These are phyloP conservation scores for Drosophila rubida DNA, from an alignment of 2,888 invertebrate genomes.

Conservation along the genomic window DNA sequence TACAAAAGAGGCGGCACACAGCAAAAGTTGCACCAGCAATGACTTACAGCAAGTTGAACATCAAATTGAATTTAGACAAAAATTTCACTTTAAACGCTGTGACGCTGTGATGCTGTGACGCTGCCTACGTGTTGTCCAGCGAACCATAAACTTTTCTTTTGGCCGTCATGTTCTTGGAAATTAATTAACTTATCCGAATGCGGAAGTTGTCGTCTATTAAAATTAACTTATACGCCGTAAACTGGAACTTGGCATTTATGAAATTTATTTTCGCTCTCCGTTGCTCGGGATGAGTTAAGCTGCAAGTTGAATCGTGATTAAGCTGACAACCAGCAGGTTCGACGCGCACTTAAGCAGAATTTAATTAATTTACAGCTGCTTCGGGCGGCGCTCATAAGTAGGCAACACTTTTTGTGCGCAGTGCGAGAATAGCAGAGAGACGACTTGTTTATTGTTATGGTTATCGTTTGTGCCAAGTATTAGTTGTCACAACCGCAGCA, in stretches of 20 bases:
- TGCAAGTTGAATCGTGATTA: constrained; percentile 1
- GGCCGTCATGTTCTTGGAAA: constrained; percentile 57
- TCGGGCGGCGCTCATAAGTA: constrained; percentile 35
- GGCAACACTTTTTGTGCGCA: constrained; percentile 34
- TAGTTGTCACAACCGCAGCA: constrained; percentile 62
- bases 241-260: constrained; percentile 34
- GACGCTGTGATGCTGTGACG: constrained; percentile 29
- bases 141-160: constrained; percentile 50
- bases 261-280: constrained; percentile 6
- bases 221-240: constrained; percentile 43
- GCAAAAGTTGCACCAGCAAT: constrained; percentile 51
- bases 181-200: constrained; percentile 69
- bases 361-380: constrained; percentile 60
- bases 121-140: constrained; percentile 30
- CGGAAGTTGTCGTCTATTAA: constrained; percentile 64
- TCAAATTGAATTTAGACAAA: constrained; percentile 68
- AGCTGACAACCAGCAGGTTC: constrained; percentile 13
- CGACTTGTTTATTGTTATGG: constrained; percentile 1
- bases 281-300: no score
- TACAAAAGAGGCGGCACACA: constrained; percentile 61
- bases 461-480: constrained; percentile 12
- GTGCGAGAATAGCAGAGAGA: neutral
- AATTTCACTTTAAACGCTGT: constrained; percentile 57
- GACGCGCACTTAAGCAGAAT: constrained; percentile 42
- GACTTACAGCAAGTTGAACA: constrained; percentile 64